phyloP scores from a whole-genome alignment of 2,888 invertebrate species.

The Heliconius erato region DNA sequence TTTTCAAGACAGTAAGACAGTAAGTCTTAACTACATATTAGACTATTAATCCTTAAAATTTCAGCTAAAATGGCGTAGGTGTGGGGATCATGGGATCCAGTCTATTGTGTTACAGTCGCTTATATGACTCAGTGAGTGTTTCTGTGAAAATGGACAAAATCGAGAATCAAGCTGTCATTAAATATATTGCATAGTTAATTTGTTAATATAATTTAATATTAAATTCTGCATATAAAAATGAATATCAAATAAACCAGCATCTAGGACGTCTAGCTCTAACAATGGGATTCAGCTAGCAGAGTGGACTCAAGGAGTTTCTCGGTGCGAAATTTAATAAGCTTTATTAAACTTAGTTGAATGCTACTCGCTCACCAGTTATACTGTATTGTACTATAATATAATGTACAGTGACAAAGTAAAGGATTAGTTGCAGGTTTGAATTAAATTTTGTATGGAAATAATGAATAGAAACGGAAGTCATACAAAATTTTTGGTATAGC shows the following conservation, averaged over 20 bases:
- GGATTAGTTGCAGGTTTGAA: constrained; percentile 6
- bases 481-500: too few species aligned
- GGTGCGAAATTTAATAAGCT: constrained; percentile 29
- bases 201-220: not conserved
- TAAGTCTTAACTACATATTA: too few species aligned
- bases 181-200: not conserved
- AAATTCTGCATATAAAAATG: not conserved
- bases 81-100: too few species aligned
- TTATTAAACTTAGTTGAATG: constrained; percentile 28
- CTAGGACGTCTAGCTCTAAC: constrained; percentile 18
- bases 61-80: too few species aligned
- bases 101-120: too few species aligned
- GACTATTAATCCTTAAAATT: too few species aligned
- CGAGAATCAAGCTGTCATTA: too few species aligned
- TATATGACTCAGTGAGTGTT: too few species aligned
- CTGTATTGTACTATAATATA: constrained; percentile 22
- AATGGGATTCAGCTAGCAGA: constrained; percentile 27
- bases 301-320: constrained; percentile 29
- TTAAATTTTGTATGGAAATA: too few species aligned
- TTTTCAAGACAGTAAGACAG: too few species aligned
- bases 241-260: constrained; percentile 24
- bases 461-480: too few species aligned
- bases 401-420: not conserved
- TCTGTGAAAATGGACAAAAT: too few species aligned
- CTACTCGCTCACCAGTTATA: constrained; percentile 25